Evolutionary conservation across 2,888 invertebrate genomes (phyloP).

Genomic region (Aspidiotus rigidus): DNA sequence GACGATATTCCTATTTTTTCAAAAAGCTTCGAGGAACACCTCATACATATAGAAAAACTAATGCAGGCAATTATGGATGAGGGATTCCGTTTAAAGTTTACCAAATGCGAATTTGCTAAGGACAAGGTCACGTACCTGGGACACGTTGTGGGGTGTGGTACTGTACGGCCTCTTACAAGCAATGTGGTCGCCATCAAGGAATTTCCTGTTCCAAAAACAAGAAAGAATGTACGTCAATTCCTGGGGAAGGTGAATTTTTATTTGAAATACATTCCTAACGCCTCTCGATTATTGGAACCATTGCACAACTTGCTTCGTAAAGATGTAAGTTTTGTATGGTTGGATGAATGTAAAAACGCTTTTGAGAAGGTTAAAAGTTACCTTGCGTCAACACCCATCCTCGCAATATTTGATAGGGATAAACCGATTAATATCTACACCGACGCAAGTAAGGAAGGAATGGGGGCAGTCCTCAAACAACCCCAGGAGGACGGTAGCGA

Average conservation of each 20-base stretch:
- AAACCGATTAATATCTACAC: neutral
- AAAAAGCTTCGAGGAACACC: conserved; percentile 37
- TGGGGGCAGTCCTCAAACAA: neutral
- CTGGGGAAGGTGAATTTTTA: conserved; percentile 34
- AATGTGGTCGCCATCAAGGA: conserved; percentile 23
- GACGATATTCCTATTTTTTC: conserved; percentile 32
- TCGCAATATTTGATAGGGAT: conserved; percentile 35
- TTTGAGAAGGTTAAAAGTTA: conserved; percentile 28
- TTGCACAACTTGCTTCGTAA: conserved; percentile 34
- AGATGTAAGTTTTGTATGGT: conserved; percentile 35
- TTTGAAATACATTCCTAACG: conserved; percentile 28
- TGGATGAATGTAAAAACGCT: conserved; percentile 35
- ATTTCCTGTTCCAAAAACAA: conserved; percentile 22
- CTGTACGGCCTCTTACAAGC: conserved; percentile 20
- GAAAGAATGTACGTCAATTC: conserved; percentile 28
- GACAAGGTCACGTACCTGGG: conserved; percentile 4
- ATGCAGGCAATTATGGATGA: conserved; percentile 36
- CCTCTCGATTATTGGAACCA: conserved; percentile 5
- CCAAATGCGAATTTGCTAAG: neutral
- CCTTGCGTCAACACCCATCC: conserved; percentile 34
- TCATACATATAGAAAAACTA: conserved; percentile 36
- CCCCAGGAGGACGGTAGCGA: neutral
- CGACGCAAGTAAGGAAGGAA: neutral
- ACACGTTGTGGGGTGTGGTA: conserved; percentile 22
- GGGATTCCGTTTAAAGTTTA: conserved; percentile 24